Percentiles rank a stretch among this genome's conserved stretches.
phyloP scores from a whole-genome alignment of 1,140 invertebrate genomes.

The Drosophila tristis region DNA sequence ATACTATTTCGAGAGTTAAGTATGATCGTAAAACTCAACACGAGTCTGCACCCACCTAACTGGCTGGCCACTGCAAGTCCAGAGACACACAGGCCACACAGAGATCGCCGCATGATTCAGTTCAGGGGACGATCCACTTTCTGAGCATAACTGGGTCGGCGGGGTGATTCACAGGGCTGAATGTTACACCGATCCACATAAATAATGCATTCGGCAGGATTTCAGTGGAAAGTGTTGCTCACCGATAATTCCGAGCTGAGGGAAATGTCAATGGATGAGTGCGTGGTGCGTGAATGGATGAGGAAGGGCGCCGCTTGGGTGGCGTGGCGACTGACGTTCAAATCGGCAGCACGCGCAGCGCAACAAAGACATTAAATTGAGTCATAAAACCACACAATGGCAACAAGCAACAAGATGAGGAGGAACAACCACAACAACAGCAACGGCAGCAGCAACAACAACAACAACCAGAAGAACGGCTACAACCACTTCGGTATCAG shows the following conservation, averaged over 20 bases:
- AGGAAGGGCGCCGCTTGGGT: constrained; percentile 42
- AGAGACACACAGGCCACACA: not conserved
- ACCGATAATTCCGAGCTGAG: constrained; percentile 28
- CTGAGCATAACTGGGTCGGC: constrained; percentile 30
- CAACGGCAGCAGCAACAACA: not conserved
- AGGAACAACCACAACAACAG: constrained; percentile 20
- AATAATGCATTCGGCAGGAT: constrained; percentile 34
- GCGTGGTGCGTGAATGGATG: not conserved
- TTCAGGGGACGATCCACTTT: constrained; percentile 40
- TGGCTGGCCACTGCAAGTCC: constrained; percentile 3
- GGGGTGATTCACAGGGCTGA: constrained; percentile 17
- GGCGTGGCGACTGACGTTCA: constrained; percentile 36
- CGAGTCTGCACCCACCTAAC: not conserved
- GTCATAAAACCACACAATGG: constrained; percentile 71
- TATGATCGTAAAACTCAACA: not conserved
- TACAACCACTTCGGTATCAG: constrained; percentile 49
- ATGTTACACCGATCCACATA: constrained; percentile 11
- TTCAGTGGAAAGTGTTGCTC: constrained; percentile 22
- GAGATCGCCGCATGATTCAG: constrained; percentile 21
- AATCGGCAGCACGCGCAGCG: constrained; percentile 64
- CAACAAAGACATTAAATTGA: constrained; percentile 78
- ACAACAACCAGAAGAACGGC: constrained; percentile 21
- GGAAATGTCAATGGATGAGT: constrained; percentile 17
- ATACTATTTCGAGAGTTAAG: constrained; percentile 14
- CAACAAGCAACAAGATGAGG: not conserved